Conservation (phyloP, 2,888 invertebrate species). For the Ctenicera cuprea region DNA sequence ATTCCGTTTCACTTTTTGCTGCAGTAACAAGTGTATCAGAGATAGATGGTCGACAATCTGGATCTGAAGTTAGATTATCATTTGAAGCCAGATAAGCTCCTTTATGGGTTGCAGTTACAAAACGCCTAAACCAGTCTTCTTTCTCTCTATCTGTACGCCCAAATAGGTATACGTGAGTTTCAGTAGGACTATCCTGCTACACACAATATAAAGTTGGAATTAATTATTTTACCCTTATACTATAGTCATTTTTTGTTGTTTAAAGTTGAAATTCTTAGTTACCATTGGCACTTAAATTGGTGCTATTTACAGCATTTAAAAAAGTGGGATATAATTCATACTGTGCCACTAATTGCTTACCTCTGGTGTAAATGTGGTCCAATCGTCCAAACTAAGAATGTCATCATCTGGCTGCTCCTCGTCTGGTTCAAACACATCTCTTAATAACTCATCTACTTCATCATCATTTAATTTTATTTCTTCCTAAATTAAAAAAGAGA, state of each 20-base stretch:
- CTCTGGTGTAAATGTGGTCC: slow-evolving; percentile 57
- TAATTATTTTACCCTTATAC: background rate
- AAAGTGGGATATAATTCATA: too few relatives aligned
- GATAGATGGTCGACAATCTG: background rate
- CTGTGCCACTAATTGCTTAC: too few relatives aligned
- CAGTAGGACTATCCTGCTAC: slow-evolving; percentile 59
- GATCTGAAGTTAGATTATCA: slow-evolving; percentile 9
- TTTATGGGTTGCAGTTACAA: slow-evolving; percentile 64
- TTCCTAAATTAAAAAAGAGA: slow-evolving; percentile 54
- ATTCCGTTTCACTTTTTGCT: slow-evolving; percentile 62
- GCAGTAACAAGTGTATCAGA: slow-evolving; percentile 36
- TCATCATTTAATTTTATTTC: slow-evolving; percentile 48
- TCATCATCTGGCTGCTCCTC: slow-evolving; percentile 54
- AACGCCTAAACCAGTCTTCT: slow-evolving; percentile 86
- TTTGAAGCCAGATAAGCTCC: slow-evolving; percentile 41
- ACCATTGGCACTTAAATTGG: too few relatives aligned
- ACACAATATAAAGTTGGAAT: background rate
- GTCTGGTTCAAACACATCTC: slow-evolving; percentile 37
- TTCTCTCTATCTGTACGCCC: slow-evolving; percentile 92
- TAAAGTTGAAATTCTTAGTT: too few relatives aligned
- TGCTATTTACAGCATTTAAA: too few relatives aligned
- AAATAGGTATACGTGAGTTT: slow-evolving; percentile 72
- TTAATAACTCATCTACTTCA: slow-evolving; percentile 53
- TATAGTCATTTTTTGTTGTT: background rate
- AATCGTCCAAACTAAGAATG: slow-evolving; percentile 59